These are phyloP conservation scores for Cheirogaleus medius DNA, from an alignment of 2,113 vertebrate species.

Conservation along the genomic window DNA sequence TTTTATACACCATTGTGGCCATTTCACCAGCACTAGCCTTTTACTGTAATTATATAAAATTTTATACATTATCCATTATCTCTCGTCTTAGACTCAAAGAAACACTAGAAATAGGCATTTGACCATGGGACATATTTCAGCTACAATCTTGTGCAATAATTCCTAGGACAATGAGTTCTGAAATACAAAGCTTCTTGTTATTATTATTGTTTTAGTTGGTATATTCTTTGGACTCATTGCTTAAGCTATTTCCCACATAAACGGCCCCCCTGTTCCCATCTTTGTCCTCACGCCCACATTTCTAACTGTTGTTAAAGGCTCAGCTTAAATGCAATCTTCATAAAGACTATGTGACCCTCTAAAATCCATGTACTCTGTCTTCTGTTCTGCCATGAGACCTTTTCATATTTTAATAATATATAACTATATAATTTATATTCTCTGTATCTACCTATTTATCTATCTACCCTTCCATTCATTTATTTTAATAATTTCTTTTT, in stretches of 20 bases:
- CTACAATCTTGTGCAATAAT: not conserved
- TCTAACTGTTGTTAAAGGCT: not conserved
- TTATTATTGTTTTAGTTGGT: not conserved
- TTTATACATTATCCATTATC: not conserved
- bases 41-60: constrained; percentile 43
- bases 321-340: not conserved
- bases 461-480: not conserved
- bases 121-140: not conserved
- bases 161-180: not conserved
- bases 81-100: not conserved
- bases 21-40: constrained; percentile 13
- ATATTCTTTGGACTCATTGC: not conserved
- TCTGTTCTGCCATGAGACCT: not conserved
- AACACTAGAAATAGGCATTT: not conserved
- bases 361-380: not conserved
- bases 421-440: not conserved
- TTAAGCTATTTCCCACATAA: not conserved
- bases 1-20: not conserved
- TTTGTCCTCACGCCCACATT: not conserved
- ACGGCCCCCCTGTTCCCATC: accelerated
- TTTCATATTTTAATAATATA: not conserved
- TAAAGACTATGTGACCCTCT: not conserved
- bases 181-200: not conserved
- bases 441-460: not conserved
- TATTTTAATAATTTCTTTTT: not conserved